Evolutionary conservation across 2,888 invertebrate genomes (phyloP).

Genomic region (Sympetrum striolatum): DNA sequence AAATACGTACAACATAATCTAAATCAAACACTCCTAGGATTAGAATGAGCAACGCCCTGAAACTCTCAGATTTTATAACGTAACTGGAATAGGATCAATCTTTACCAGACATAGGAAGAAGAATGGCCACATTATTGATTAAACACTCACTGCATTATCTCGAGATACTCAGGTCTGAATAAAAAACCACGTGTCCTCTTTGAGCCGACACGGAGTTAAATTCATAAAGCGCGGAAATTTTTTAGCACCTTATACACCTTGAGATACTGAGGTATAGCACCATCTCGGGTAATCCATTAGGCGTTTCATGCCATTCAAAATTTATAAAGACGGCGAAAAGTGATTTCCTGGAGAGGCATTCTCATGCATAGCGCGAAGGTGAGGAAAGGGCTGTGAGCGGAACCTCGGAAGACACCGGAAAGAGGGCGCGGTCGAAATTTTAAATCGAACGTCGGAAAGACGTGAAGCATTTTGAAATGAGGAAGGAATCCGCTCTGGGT

Average conservation of each 20-base stretch:
- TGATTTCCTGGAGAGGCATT: slow-evolving; percentile 21
- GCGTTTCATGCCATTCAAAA: slow-evolving; percentile 22
- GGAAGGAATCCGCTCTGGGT: not conserved
- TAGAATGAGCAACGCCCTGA: too few relatives aligned
- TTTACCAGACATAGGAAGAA: not conserved
- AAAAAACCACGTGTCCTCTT: too few relatives aligned
- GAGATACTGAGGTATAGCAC: not conserved
- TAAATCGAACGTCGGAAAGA: not conserved
- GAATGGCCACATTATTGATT: not conserved
- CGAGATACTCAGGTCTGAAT: too few relatives aligned
- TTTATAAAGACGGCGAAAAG: slow-evolving; percentile 21
- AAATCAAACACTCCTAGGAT: too few relatives aligned
- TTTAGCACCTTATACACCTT: not conserved
- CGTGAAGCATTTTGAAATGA: not conserved
- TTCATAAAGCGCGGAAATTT: not conserved
- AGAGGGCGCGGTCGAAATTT: not conserved
- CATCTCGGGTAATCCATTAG: slow-evolving; percentile 16
- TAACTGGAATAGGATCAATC: too few relatives aligned
- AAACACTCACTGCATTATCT: not conserved
- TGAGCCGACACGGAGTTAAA: too few relatives aligned
- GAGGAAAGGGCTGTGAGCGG: not conserved
- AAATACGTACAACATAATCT: too few relatives aligned
- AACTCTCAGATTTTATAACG: too few relatives aligned
- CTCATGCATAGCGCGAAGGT: not conserved
- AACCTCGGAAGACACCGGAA: not conserved